Evolutionary conservation across 1,140 invertebrate species (phyloP).

Genomic region (Probaryconus sp.): DNA sequence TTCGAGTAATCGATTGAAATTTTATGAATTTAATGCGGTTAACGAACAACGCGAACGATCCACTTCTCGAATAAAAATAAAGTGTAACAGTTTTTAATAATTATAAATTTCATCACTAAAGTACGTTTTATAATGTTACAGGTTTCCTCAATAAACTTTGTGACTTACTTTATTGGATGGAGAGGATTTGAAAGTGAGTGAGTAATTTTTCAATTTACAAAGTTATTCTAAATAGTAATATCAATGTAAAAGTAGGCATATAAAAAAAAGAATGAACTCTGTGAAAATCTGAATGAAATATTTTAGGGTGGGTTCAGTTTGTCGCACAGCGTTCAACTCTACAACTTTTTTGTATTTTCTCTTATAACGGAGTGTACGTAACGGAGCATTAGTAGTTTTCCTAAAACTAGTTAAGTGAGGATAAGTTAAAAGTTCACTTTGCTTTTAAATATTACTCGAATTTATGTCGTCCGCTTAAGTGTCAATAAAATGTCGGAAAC

Average conservation of each 20-base stretch:
- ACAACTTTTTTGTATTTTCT: slow-evolving; percentile 55
- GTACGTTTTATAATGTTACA: slow-evolving; percentile 6
- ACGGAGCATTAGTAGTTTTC: slow-evolving; percentile 42
- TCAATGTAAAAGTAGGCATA: too few relatives aligned
- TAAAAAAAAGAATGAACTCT: too few relatives aligned
- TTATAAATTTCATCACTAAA: slow-evolving; percentile 5
- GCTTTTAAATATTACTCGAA: slow-evolving; percentile 2
- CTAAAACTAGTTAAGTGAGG: slow-evolving; percentile 37
- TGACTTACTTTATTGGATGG: slow-evolving; percentile 9
- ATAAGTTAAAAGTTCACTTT: slow-evolving; percentile 48
- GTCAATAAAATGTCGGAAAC: not conserved
- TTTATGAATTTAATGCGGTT: slow-evolving; percentile 23
- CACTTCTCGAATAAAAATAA: slow-evolving; percentile 18
- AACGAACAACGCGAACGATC: slow-evolving; percentile 5
- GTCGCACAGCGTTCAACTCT: slow-evolving; percentile 16
- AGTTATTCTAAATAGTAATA: too few relatives aligned
- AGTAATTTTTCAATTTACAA: too few relatives aligned
- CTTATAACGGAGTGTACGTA: slow-evolving; percentile 42
- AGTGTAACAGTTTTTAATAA: slow-evolving; percentile 11
- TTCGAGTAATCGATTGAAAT: slow-evolving; percentile 6
- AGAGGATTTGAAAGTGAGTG: too few relatives aligned
- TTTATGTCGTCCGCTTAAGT: not conserved
- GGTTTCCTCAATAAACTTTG: not conserved
- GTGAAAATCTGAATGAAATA: too few relatives aligned
- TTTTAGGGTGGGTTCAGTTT: slow-evolving; percentile 26